phyloP scores from a whole-genome alignment of 2,113 vertebrate species.

The Campylomormyrus tamandua region DNA sequence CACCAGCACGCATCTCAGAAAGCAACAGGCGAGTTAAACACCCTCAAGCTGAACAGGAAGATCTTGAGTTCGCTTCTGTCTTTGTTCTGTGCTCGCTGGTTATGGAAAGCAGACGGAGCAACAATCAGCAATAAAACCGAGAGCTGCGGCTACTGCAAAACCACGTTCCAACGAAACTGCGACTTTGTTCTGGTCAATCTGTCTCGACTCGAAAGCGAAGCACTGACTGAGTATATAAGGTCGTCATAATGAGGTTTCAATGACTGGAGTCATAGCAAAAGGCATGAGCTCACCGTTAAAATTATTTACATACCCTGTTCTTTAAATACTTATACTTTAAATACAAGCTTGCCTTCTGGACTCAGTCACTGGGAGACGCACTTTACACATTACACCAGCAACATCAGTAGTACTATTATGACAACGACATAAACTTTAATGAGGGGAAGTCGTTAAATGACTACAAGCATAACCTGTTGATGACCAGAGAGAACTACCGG shows the following conservation, averaged over 20 bases:
- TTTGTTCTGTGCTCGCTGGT: conserved; percentile 14
- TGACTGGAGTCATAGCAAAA: not conserved
- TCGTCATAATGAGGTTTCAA: not conserved
- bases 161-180: not conserved
- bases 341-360: not conserved
- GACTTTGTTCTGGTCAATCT: conserved; percentile 5
- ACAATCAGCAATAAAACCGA: conserved; percentile 3
- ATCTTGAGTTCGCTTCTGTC: not conserved
- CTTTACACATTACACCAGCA: not conserved
- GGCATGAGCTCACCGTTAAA: not conserved
- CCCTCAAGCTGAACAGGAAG: not conserved
- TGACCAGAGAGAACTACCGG: not conserved
- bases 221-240: not conserved
- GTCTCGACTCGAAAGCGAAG: not conserved
- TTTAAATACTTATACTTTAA: not conserved
- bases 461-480: not conserved
- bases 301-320: not conserved
- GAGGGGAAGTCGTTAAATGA: not conserved
- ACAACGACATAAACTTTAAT: not conserved
- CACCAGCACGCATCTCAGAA: not conserved
- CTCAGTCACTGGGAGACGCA: not conserved
- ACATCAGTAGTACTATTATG: not conserved
- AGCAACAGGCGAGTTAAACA: conserved; percentile 9
- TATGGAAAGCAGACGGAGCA: not conserved
- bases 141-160: conserved; percentile 6